Conservation (phyloP, 2,888 invertebrate genomes). For the Diadegma fenestrale region DNA sequence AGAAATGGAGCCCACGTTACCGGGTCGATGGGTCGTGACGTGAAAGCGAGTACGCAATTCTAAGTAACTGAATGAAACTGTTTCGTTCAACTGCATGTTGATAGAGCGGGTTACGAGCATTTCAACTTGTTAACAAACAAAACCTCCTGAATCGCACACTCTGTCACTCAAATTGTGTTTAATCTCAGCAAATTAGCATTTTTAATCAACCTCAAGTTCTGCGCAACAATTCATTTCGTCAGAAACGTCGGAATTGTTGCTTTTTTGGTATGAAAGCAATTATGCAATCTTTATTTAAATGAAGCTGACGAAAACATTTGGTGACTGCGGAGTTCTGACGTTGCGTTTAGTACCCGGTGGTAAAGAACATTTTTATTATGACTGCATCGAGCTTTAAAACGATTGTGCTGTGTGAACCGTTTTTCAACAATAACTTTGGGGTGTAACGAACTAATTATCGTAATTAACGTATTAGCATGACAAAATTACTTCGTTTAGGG, state of each 20-base stretch:
- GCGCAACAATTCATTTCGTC: not conserved
- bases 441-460: not conserved
- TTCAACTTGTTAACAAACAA: constrained; percentile 39
- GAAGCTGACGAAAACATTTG: not conserved
- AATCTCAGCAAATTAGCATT: not conserved
- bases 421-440: not conserved
- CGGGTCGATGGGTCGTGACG: constrained; percentile 66
- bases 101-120: constrained; percentile 1
- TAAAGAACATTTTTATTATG: not conserved
- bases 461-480: too few species aligned
- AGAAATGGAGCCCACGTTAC: constrained; percentile 55
- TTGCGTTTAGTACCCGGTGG: not conserved
- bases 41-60: constrained; percentile 62
- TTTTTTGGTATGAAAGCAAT: not conserved
- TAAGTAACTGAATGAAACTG: constrained; percentile 61
- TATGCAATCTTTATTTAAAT: not conserved
- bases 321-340: not conserved
- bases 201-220: not conserved
- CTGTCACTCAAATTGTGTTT: constrained; percentile 2
- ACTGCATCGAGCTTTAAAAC: not conserved
- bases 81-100: constrained; percentile 41
- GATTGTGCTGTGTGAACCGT: too few species aligned
- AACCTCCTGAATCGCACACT: not conserved
- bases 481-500: too few species aligned
- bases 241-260: not conserved